Percentiles rank a stretch among this genome's conserved stretches.
Conservation (phyloP, 1,140 invertebrate genomes). For the Schlechtendalia chinensis region DNA sequence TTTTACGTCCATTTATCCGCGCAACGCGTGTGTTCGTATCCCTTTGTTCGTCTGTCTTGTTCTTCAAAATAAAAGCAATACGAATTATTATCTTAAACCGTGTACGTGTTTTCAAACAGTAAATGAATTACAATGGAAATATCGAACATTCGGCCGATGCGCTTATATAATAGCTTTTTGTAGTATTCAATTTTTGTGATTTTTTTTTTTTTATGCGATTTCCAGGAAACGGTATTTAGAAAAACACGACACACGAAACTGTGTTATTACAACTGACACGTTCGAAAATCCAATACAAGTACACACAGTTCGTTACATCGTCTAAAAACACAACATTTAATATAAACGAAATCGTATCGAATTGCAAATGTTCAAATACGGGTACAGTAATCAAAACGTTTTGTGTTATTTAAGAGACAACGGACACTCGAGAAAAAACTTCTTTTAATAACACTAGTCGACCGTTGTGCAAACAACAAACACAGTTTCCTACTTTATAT, state of each 20-base stretch:
- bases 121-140: background rate
- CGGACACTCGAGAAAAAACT: too few relatives aligned
- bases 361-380: too few relatives aligned
- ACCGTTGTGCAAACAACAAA: too few relatives aligned
- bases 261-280: background rate
- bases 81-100: background rate
- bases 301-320: too few relatives aligned
- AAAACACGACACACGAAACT: background rate
- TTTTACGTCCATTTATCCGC: background rate
- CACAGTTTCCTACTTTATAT: too few relatives aligned
- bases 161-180: background rate
- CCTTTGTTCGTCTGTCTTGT: background rate
- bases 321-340: background rate
- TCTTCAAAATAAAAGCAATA: background rate
- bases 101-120: background rate
- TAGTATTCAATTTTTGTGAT: background rate
- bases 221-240: too few relatives aligned
- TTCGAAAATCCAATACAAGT: background rate
- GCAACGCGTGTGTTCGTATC: background rate
- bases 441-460: too few relatives aligned
- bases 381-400: too few relatives aligned
- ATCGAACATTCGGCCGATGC: background rate
- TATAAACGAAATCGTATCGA: too few relatives aligned
- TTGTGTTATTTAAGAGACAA: too few relatives aligned
- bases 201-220: too few relatives aligned